These are phyloP conservation scores for Rhyzopertha dominica DNA, from an alignment of 1,140 invertebrate species.

Conservation along the genomic window DNA sequence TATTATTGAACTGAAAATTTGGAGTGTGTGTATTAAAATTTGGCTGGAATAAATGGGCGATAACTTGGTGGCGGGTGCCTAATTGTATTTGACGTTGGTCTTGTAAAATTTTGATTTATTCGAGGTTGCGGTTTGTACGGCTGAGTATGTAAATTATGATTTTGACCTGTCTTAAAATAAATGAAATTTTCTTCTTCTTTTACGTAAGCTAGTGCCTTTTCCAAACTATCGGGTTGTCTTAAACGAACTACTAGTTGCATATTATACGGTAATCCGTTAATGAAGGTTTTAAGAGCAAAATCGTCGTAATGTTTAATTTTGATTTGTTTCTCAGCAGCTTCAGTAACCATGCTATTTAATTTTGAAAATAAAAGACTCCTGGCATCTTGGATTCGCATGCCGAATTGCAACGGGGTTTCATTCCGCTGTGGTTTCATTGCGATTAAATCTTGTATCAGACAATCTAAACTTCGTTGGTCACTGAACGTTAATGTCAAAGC, in stretches of 20 bases:
- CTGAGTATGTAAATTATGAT: too few relatives aligned
- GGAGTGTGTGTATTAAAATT: too few relatives aligned
- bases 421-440: constrained; percentile 20
- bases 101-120: too few relatives aligned
- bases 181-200: constrained; percentile 23
- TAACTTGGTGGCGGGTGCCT: too few relatives aligned
- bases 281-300: constrained; percentile 20
- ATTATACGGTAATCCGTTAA: constrained; percentile 12
- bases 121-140: too few relatives aligned
- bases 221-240: constrained; percentile 13
- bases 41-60: too few relatives aligned
- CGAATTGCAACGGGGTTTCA: constrained; percentile 21
- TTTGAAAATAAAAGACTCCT: constrained; percentile 21
- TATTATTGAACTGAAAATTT: too few relatives aligned
- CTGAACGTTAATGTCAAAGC: constrained; percentile 18
- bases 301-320: constrained; percentile 14
- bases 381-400: constrained; percentile 22
- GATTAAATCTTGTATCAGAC: constrained; percentile 25
- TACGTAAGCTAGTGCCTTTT: constrained; percentile 16
- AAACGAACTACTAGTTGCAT: constrained; percentile 17
- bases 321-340: constrained; percentile 9
- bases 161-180: too few relatives aligned
- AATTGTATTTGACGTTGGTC: too few relatives aligned
- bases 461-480: constrained; percentile 26
- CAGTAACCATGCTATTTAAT: constrained; percentile 15